Evolutionary conservation across 2,888 invertebrate species (phyloP), one percentile per base, ranked within the genome.

Genomic region (Tenthredo distinguenda): DNA sequence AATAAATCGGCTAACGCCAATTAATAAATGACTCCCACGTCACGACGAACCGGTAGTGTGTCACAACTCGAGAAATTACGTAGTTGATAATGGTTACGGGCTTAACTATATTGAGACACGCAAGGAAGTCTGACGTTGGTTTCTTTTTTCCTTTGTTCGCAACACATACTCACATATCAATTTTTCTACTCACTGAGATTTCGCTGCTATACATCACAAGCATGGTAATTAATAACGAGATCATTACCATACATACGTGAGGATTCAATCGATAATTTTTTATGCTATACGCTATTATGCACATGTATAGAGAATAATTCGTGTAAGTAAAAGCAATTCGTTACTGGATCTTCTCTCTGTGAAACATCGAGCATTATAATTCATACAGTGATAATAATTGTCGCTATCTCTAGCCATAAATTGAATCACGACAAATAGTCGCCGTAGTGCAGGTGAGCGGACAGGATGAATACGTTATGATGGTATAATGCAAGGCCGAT

Each of bases 361-460:
- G 0, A 26, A 18, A 68, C 34, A 68, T 15, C 12, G 6, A 31
- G 43, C n/a, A 83, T 83, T 83, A 83, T 47, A 47, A 47, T 47
- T 68, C 65, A 43, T 12, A 43, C n/a, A 10, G 15, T 74, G 37
- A 83, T 62, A 79, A 83, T 83, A 71, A 83, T 68, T 47, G 83
- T 83, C 47, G 47, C 31, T 83, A 83, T 83, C 83, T 83, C 50
- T 50, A 37, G 83, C 71, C 68, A 83, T 83, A 83, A 83, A 83
- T 83, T 83, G 71, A 83, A 83, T 83, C 68, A 43, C 83, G 83
- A 83, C 83, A 83, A 83, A 83, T 81, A 50, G 81, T 37, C 9
- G 40, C 90, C 91, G 91, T 91, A 91, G 91, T 91, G 91, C 92
- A 92, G 92, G 92, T 92, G 92, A 92, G 90, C 90, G 92, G 91